Evolutionary conservation across 2,888 invertebrate species (phyloP), one percentile per base, ranked within the genome.

Genomic region (Drosophila fulvimacula): DNA sequence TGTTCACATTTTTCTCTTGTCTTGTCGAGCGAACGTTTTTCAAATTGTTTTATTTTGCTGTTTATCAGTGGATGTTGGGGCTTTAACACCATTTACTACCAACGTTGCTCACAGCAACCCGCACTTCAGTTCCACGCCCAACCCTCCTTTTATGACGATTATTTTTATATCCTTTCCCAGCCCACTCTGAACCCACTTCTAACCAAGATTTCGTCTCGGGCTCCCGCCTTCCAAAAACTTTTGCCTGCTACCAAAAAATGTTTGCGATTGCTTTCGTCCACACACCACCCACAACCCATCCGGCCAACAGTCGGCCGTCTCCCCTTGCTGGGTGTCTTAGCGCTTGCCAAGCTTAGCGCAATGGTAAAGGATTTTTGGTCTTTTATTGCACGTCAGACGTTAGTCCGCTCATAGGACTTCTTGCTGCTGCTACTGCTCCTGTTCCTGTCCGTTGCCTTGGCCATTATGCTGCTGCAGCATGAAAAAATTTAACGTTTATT

Each of bases 311-410:
- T 13, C 19, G 9, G 15, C 5, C n/a, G 36, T 36, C 24, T 10
- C 41, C 7, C 56, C 36, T 17, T 36, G 5, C 52, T 53, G 19
- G 30, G 30, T 44, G 65, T 42, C 68, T 34, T 55, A 76, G 63
- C 84, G 73, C 76, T 82, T 81, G 73, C 61, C 72, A 65, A 88
- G 90, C 90, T 86, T 81, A 86, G 85, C 81, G 90, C 90, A 85
- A 85, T 89, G 90, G 84, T 80, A 86, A 84, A 85, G 85, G 85
- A 86, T 86, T 89, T 84, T 86, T 82, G 90, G 87, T 84, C 84
- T 87, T 85, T 89, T 85, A 89, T 82, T 89, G 88, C 85, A 87
- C 85, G 85, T 88, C 89, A 86, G 86, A 78, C 79, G 65, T 80
- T 71, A 67, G 81, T 65, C 79, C 82, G 79, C 82, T 81, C 69